Percentiles rank a stretch among this genome's conserved stretches.
phyloP scores from a whole-genome alignment of 1,140 invertebrate species.

The Meloidogyne hapla region DNA sequence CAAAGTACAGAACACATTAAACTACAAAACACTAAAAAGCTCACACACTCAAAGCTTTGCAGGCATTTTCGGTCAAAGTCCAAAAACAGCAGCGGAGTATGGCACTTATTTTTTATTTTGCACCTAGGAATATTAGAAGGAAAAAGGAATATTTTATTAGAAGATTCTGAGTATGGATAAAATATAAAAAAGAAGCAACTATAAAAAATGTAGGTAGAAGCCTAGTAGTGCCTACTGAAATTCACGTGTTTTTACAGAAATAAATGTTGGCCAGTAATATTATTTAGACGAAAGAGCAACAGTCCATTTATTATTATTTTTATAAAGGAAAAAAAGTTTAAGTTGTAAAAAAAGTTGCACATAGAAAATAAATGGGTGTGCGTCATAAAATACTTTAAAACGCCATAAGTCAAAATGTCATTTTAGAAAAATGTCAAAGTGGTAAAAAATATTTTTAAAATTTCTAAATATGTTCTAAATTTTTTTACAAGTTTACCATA shows the following conservation, averaged over 20 bases:
- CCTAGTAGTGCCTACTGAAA: not conserved
- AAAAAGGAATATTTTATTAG: not conserved
- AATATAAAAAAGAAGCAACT: not conserved
- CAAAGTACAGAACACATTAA: not conserved
- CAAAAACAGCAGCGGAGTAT: not conserved
- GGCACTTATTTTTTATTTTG: not conserved
- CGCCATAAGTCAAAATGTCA: not conserved
- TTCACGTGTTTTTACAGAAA: not conserved
- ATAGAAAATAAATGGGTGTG: not conserved
- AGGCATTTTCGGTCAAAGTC: not conserved
- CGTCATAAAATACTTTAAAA: not conserved
- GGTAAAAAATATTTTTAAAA: not conserved
- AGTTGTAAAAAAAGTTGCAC: not conserved
- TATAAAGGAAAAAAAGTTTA: not conserved
- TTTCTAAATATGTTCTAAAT: not conserved
- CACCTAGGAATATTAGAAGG: not conserved
- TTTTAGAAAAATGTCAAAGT: not conserved
- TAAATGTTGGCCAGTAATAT: not conserved
- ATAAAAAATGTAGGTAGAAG: not conserved
- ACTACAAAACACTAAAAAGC: not conserved
- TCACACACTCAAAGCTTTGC: not conserved
- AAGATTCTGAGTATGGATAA: not conserved
- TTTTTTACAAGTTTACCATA: no score
- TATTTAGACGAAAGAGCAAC: not conserved
- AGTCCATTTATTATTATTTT: not conserved